A percentile compares a stretch with the other conserved stretches of the same genome.
Evolutionary conservation across 2,113 vertebrate species (phyloP).

Genomic region (Pyxicephalus adspersus): DNA sequence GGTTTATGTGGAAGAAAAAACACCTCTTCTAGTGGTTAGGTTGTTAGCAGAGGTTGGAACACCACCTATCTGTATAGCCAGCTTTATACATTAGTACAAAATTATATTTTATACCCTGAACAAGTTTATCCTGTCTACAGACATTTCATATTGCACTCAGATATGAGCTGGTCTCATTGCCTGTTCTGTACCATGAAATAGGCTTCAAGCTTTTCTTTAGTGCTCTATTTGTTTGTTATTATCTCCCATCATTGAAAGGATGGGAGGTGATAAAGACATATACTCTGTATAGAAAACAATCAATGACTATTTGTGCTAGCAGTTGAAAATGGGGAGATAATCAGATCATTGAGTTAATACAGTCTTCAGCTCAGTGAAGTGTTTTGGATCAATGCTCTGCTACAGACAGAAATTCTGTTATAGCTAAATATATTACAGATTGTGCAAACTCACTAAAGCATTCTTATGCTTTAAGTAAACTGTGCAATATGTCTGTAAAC

Average conservation of each 20-base stretch:
- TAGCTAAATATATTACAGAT: constrained; percentile 31
- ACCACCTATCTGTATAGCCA: no score
- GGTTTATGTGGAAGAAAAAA: no score
- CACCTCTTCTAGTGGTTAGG: no score
- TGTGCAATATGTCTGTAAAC: neutral
- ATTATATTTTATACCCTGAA: no score
- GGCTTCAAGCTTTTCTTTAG: constrained; percentile 10
- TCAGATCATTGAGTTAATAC: constrained; percentile 48
- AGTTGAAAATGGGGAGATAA: constrained; percentile 47
- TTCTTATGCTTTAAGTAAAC: neutral
- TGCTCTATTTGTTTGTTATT: constrained; percentile 26
- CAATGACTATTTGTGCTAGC: constrained; percentile 43
- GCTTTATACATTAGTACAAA: no score
- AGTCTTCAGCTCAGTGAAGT: constrained; percentile 46
- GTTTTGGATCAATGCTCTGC: constrained; percentile 43
- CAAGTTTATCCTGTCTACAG: no score
- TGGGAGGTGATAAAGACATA: constrained; percentile 22
- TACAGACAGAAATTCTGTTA: constrained; percentile 36
- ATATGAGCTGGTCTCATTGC: neutral
- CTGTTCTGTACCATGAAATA: neutral
- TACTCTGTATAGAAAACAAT: constrained; percentile 38
- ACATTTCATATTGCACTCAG: no score
- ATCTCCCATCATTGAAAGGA: constrained; percentile 13
- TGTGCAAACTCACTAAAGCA: neutral
- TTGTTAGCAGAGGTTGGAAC: no score